phyloP scores from a whole-genome alignment of 2,113 vertebrate genomes.

The Paramormyrops kingsleyae region DNA sequence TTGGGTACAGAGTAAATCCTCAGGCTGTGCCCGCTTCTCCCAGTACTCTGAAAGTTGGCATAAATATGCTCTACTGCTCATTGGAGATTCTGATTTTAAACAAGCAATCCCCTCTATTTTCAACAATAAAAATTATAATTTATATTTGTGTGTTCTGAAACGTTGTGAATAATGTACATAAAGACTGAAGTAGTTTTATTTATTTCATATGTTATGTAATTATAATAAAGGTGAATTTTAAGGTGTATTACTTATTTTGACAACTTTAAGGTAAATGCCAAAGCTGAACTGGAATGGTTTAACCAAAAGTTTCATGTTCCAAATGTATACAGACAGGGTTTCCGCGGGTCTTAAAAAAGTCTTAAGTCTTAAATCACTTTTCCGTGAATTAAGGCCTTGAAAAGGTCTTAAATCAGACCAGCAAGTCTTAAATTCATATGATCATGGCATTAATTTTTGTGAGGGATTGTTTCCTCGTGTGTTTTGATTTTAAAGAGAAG shows the following conservation, averaged over 20 bases:
- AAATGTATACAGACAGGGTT: background rate
- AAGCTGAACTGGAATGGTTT: background rate
- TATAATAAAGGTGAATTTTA: slow-evolving; percentile 22
- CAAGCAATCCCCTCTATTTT: background rate
- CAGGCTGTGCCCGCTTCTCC: background rate
- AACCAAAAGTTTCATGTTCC: background rate
- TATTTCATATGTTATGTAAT: slow-evolving; percentile 17
- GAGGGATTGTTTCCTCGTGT: too few relatives aligned
- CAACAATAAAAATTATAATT: background rate
- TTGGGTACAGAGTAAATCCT: background rate
- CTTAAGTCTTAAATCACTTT: too few relatives aligned
- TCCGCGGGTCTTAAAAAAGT: too few relatives aligned
- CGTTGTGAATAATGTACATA: slow-evolving; percentile 19
- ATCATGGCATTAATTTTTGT: too few relatives aligned
- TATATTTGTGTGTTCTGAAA: background rate
- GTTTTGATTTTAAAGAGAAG: too few relatives aligned
- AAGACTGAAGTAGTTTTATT: slow-evolving; percentile 18
- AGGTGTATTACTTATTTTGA: background rate
- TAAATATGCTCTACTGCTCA: background rate
- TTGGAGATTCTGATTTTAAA: background rate
- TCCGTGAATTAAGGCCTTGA: too few relatives aligned
- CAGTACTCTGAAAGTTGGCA: background rate
- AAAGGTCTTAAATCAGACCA: too few relatives aligned
- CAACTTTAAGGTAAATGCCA: slow-evolving; percentile 6
- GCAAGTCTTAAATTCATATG: too few relatives aligned